phyloP scores from a whole-genome alignment of 2,113 vertebrate genomes.

The Halcyon senegalensis region DNA sequence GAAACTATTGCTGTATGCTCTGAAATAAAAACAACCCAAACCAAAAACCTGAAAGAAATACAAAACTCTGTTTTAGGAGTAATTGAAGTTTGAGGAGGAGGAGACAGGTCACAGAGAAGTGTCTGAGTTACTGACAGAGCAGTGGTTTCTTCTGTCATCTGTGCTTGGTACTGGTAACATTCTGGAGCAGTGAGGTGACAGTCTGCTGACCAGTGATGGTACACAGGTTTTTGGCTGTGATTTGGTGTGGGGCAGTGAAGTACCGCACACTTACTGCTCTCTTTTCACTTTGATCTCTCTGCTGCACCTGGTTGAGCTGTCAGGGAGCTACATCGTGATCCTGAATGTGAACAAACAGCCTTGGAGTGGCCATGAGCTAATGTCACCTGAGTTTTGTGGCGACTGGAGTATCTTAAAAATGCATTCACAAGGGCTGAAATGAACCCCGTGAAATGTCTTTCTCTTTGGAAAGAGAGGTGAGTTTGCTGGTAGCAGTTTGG shows the following conservation, averaged over 20 bases:
- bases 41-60: not conserved
- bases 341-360: not conserved
- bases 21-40: not conserved
- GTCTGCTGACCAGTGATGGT: not conserved
- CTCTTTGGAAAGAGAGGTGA: not conserved
- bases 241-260: not conserved
- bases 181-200: not conserved
- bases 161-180: not conserved
- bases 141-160: not conserved
- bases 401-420: not conserved
- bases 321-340: accelerated
- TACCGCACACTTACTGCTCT: not conserved
- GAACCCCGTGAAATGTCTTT: not conserved
- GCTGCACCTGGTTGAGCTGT: not conserved
- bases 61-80: not conserved
- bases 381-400: not conserved
- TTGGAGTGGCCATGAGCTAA: not conserved
- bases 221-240: not conserved
- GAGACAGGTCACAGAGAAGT: not conserved
- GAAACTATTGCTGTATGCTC: not conserved
- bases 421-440: not conserved
- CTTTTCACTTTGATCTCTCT: not conserved
- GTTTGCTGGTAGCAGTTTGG: not conserved
- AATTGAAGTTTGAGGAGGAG: not conserved
- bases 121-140: not conserved